phyloP scores from a whole-genome alignment of 2,797 vertebrate species.

The Gila robusta region DNA sequence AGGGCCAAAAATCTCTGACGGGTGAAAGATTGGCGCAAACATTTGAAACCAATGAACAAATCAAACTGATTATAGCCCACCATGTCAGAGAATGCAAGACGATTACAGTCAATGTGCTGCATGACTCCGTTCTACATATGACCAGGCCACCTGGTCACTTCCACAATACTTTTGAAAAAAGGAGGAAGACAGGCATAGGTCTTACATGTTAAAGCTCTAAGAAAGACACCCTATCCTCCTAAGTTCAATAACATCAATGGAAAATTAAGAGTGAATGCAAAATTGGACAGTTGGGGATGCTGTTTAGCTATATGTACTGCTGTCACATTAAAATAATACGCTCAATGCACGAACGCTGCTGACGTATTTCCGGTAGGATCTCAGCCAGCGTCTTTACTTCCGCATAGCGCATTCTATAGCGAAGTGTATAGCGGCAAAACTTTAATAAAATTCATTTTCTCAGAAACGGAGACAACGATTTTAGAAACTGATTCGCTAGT shows the following conservation, averaged over 20 bases:
- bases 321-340: background rate
- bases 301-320: background rate
- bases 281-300: background rate
- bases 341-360: too few species aligned
- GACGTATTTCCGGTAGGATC: too few species aligned
- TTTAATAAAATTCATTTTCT: too few species aligned
- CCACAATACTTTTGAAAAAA: background rate
- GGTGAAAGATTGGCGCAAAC: constrained; percentile 30
- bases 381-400: too few species aligned
- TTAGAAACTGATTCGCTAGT: too few species aligned
- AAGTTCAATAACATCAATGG: background rate
- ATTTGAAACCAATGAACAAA: constrained; percentile 37
- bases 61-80: constrained; percentile 37
- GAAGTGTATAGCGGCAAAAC: too few species aligned
- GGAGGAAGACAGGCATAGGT: background rate
- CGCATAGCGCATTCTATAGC: too few species aligned
- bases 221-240: background rate
- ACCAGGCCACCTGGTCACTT: background rate
- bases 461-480: too few species aligned
- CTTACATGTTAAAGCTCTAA: background rate
- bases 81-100: constrained; percentile 17
- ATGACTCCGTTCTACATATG: constrained; percentile 17
- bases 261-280: background rate
- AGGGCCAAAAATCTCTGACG: constrained; percentile 11
- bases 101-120: constrained; percentile 15